Base-by-base conservation (phyloP, 2,888 invertebrate species). In the Plagiodera versicolora region DNA sequence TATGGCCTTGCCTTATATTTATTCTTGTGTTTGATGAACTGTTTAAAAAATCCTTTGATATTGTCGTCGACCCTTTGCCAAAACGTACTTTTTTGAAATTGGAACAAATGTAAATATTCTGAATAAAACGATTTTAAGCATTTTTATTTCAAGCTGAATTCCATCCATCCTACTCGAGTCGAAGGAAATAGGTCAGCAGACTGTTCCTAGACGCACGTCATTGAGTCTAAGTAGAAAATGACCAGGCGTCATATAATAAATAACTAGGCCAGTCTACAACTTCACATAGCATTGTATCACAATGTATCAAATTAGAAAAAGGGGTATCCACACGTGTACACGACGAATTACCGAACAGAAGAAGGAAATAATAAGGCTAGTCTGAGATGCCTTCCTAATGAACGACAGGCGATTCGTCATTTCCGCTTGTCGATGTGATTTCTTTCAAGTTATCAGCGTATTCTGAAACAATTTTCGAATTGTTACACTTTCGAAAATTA, bases 231-330 rank as follows among this genome's bases (percentile, higher is more conserved):
- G 32, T 32, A 32, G 32, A 32, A 32, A 52, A 39, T 30, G 44
- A 11, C 4, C 44, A 19, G 30, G 24, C 19, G 24, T 24, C 24
- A 20, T 14, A 24, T n/a, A 2, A 14, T 53, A 16, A 53, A 24
- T 53, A 53, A 53, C 19, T 53, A 53, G 53, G 53, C 28, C 53
- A 53, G 53, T 24, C 53, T 14, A 16, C 14, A 17, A 28, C 35
- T 53, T 53, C 20, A 28, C 20, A 44, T 53, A 24, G 44, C 53
- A 45, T 44, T 53, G 35, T 44, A 53, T n/a, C 14, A 53, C 53
- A 53, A 53, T 44, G 53, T 35, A 39, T 53, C 35, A 53, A 53
- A 53, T 44, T 39, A 44, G n/a, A 39, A 39, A 39, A 39, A n/a
- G 39, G 39, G 39, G n/a, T 6, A 24, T 24, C 51, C 14, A 53